phyloP scores from a whole-genome alignment of 2,797 vertebrate genomes.

The Malacoraja senta region DNA sequence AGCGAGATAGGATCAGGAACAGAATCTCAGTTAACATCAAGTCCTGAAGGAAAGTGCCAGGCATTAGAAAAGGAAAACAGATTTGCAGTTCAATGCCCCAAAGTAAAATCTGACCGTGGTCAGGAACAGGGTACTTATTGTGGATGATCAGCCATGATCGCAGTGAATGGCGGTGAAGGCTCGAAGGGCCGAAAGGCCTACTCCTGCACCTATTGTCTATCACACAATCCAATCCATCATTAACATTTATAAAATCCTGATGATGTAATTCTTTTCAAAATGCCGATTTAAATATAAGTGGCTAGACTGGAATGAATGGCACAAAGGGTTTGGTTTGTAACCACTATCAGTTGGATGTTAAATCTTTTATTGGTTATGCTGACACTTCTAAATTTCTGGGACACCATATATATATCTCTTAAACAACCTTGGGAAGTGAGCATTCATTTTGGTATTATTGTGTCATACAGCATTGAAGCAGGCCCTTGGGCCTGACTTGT shows the following conservation, averaged over 20 bases:
- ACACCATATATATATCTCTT: no score
- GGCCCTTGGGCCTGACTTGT: no score
- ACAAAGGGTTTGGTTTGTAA: not conserved
- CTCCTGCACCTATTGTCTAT: no score
- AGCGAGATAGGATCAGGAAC: not conserved
- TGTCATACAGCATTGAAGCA: no score
- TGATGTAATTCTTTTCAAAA: slow-evolving; percentile 6
- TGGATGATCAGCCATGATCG: no score
- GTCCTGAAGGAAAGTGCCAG: not conserved
- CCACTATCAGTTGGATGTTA: not conserved
- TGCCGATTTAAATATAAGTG: not conserved
- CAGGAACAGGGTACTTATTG: no score
- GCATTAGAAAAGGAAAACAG: not conserved
- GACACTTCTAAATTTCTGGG: not conserved
- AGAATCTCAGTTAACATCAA: not conserved
- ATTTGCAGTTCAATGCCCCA: not conserved
- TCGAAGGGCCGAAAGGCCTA: no score
- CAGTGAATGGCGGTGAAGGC: no score
- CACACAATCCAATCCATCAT: not conserved
- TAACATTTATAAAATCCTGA: not conserved
- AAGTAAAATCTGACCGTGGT: no score
- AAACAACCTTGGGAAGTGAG: no score
- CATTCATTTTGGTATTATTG: no score
- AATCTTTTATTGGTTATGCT: not conserved
- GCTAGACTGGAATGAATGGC: not conserved